A percentile compares a stretch with the other conserved stretches of the same genome.
These are phyloP conservation scores for Tribolium madens DNA, from an alignment of 1,140 invertebrate genomes.

Conservation along the genomic window DNA sequence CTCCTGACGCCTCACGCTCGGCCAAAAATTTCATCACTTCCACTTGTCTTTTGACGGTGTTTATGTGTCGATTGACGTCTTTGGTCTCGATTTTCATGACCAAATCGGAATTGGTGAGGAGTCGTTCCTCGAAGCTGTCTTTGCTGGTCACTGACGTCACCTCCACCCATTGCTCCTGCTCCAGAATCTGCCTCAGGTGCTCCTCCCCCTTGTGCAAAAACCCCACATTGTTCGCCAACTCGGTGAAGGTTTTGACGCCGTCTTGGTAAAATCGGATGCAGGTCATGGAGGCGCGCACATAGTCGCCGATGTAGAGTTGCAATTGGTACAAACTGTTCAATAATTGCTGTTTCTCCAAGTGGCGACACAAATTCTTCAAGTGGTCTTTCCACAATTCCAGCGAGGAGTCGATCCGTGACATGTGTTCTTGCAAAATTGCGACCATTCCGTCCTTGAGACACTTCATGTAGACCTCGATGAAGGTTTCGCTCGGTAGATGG, in stretches of 20 bases:
- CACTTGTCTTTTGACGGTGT: slow-evolving; percentile 76
- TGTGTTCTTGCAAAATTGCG: slow-evolving; percentile 71
- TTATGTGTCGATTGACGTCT: slow-evolving; percentile 78
- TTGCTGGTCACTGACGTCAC: slow-evolving; percentile 61
- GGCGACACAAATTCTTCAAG: slow-evolving; percentile 75
- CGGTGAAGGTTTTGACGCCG: slow-evolving; percentile 69
- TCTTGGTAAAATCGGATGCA: slow-evolving; percentile 78
- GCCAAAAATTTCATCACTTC: slow-evolving; percentile 77
- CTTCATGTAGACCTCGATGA: slow-evolving; percentile 79
- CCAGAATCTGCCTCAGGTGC: slow-evolving; percentile 72
- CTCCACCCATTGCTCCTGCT: slow-evolving; percentile 65
- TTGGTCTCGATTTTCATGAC: slow-evolving; percentile 76
- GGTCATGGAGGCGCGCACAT: slow-evolving; percentile 79
- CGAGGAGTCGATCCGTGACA: slow-evolving; percentile 73
- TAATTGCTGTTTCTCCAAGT: slow-evolving; percentile 73
- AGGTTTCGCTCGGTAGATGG: slow-evolving; percentile 74
- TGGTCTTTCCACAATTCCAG: slow-evolving; percentile 76
- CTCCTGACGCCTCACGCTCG: slow-evolving; percentile 68
- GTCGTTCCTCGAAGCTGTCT: slow-evolving; percentile 65
- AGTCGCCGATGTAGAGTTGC: slow-evolving; percentile 77
- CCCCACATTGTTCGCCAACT: slow-evolving; percentile 68
- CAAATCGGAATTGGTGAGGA: slow-evolving; percentile 61
- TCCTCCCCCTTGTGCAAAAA: slow-evolving; percentile 73
- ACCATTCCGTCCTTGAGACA: slow-evolving; percentile 74
- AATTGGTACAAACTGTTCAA: slow-evolving; percentile 77